phyloP scores from a whole-genome alignment of 2,888 invertebrate genomes.

The Drosophila lutescens region DNA sequence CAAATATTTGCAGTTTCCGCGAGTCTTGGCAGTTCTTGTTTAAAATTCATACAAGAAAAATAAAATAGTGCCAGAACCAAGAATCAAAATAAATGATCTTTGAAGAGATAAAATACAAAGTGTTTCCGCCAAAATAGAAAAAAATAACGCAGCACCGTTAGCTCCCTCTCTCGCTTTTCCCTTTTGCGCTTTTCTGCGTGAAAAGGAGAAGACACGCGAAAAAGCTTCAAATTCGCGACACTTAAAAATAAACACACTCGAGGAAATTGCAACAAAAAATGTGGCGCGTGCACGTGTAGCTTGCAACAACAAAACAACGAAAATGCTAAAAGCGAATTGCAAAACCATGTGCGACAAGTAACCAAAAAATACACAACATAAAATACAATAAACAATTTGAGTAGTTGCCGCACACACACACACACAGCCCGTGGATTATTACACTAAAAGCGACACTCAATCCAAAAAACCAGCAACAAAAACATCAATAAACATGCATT shows the following conservation, averaged over 20 bases:
- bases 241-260: slow-evolving; percentile 45
- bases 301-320: slow-evolving; percentile 49
- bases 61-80: slow-evolving; percentile 15
- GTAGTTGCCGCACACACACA: slow-evolving; percentile 31
- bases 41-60: not conserved
- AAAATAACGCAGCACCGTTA: slow-evolving; percentile 11
- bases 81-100: slow-evolving; percentile 19
- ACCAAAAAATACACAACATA: slow-evolving; percentile 43
- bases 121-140: slow-evolving; percentile 18
- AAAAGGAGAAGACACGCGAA: slow-evolving; percentile 27
- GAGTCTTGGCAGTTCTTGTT: slow-evolving; percentile 29
- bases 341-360: slow-evolving; percentile 61
- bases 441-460: slow-evolving; percentile 46
- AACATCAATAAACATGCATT: slow-evolving; percentile 82
- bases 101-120: not conserved
- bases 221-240: slow-evolving; percentile 17
- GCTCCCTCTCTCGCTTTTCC: slow-evolving; percentile 25
- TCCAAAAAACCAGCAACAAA: slow-evolving; percentile 41
- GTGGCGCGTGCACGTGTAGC: slow-evolving; percentile 75
- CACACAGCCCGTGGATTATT: slow-evolving; percentile 51
- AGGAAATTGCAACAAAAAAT: slow-evolving; percentile 51
- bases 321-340: slow-evolving; percentile 58
- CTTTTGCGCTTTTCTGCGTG: slow-evolving; percentile 13
- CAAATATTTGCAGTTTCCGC: slow-evolving; percentile 7
- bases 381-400: slow-evolving; percentile 62